Conservation (phyloP, 2,888 invertebrate species). For the Sericinus montela region DNA sequence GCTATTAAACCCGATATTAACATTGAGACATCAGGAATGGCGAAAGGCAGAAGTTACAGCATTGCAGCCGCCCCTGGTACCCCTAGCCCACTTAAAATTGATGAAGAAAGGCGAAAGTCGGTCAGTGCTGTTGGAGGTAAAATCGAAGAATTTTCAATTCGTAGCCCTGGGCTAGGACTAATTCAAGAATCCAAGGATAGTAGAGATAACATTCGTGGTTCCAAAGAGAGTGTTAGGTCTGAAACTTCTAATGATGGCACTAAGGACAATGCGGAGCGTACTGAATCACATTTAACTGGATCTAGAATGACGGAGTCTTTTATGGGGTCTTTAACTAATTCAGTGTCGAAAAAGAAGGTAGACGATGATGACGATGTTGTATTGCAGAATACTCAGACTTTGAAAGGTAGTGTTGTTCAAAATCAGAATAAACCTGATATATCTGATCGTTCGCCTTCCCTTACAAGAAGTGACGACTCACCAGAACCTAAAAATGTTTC, state of each 20-base stretch:
- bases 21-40: slow-evolving; percentile 57
- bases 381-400: slow-evolving; percentile 42
- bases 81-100: slow-evolving; percentile 60
- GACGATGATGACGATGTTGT: slow-evolving; percentile 73
- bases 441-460: slow-evolving; percentile 69
- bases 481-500: slow-evolving; percentile 60
- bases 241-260: slow-evolving; percentile 49
- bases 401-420: slow-evolving; percentile 40
- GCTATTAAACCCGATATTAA: slow-evolving; percentile 56
- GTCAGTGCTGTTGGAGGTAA: slow-evolving; percentile 68
- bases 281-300: slow-evolving; percentile 67
- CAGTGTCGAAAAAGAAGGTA: slow-evolving; percentile 51
- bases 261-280: slow-evolving; percentile 53
- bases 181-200: slow-evolving; percentile 72
- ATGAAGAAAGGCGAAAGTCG: slow-evolving; percentile 75
- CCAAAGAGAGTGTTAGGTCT: slow-evolving; percentile 64
- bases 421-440: slow-evolving; percentile 53
- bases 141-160: slow-evolving; percentile 55
- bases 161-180: slow-evolving; percentile 62
- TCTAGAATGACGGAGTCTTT: slow-evolving; percentile 75
- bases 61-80: slow-evolving; percentile 73
- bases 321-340: slow-evolving; percentile 59
- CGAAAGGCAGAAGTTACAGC: slow-evolving; percentile 76
- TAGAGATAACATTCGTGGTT: slow-evolving; percentile 62
- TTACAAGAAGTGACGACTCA: slow-evolving; percentile 72